A percentile compares a stretch with the other conserved stretches of the same genome.
Conservation (phyloP, 1,140 invertebrate species). For the Nephotettix cincticeps region DNA sequence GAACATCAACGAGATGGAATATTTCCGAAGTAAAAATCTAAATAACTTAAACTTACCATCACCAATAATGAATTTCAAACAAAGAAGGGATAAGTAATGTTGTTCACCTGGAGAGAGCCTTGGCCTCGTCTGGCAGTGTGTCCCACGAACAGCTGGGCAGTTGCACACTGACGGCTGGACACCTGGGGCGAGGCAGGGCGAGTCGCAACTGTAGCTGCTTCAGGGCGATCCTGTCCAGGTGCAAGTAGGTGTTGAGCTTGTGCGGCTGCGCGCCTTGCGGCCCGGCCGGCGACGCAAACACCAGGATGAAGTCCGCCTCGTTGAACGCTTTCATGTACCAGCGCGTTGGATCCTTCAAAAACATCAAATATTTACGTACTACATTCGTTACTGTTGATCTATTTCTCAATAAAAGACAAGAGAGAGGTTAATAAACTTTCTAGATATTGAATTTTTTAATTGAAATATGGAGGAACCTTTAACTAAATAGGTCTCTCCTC, state of each 20-base stretch:
- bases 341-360: constrained; percentile 21
- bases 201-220: constrained; percentile 8
- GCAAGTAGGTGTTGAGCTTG: constrained; percentile 24
- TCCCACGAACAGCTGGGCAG: constrained; percentile 28
- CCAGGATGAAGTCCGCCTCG: constrained; percentile 26
- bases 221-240: constrained; percentile 24
- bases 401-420: too few species aligned
- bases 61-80: too few species aligned
- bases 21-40: too few species aligned
- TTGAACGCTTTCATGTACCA: constrained; percentile 27
- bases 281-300: constrained; percentile 25
- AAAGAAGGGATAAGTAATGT: too few species aligned
- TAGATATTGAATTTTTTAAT: not conserved
- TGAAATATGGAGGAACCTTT: too few species aligned
- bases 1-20: too few species aligned
- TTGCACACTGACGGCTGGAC: constrained; percentile 18
- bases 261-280: constrained; percentile 6
- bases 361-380: too few species aligned
- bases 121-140: constrained; percentile 23
- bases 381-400: too few species aligned
- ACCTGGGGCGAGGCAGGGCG: constrained; percentile 7
- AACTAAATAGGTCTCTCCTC: too few species aligned
- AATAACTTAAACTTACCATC: too few species aligned
- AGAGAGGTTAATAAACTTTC: too few species aligned
- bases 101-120: constrained; percentile 8